Conservation (phyloP, 2,113 vertebrate genomes). For the Prunella fulvescens region DNA sequence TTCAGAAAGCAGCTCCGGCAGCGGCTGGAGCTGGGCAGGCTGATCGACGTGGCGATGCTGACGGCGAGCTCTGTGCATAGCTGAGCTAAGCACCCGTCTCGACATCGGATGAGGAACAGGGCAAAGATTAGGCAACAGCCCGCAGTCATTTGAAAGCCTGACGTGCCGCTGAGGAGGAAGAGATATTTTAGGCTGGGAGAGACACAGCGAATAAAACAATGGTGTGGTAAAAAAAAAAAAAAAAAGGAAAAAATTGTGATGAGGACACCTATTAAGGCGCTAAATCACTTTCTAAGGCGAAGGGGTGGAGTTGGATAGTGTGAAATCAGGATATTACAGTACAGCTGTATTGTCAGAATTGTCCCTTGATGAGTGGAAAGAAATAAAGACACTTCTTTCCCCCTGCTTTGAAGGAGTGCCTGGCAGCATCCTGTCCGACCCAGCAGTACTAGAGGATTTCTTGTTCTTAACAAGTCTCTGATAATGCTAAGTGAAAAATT, state of each 20-base stretch:
- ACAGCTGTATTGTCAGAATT: background rate
- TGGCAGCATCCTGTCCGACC: background rate
- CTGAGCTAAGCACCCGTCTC: conserved; percentile 10
- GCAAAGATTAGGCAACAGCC: conserved; percentile 6
- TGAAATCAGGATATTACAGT: background rate
- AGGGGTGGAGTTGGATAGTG: background rate
- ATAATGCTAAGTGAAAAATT: background rate
- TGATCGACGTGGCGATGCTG: background rate
- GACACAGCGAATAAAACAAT: background rate
- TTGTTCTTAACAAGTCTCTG: background rate
- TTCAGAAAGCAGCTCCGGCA: background rate
- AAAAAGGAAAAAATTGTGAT: background rate
- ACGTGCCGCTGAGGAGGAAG: background rate
- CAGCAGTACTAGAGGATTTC: background rate
- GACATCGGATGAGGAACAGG: background rate
- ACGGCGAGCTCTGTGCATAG: background rate
- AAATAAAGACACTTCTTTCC: background rate
- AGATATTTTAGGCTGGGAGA: background rate
- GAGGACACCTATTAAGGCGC: background rate
- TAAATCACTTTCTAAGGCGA: background rate
- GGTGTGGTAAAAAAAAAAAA: too few species aligned
- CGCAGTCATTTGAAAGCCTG: background rate
- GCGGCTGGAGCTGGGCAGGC: background rate
- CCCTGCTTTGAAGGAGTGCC: background rate
- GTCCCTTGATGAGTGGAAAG: background rate